Base-by-base conservation (phyloP, 37 sponge, comb jelly and placozoan genomes). In the Mnemiopsis leidyi region DNA sequence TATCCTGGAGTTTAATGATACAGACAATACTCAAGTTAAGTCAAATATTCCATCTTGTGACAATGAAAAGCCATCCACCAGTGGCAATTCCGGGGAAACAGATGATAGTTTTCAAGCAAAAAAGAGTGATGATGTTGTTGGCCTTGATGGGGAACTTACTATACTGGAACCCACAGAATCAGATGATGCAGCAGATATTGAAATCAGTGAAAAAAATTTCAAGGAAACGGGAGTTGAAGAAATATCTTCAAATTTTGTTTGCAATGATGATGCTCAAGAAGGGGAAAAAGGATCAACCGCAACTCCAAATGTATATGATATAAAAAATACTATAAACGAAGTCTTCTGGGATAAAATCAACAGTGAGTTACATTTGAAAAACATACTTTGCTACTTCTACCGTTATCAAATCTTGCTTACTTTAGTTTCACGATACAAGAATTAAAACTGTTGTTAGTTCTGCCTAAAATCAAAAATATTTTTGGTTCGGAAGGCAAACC, bases 281-380 rank as follows among this genome's bases (percentile, higher is more conserved):
- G 61, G 13, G 13, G 13, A 18, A 48, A 48, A 48, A 13, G 61
- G 61, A 13, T n/a, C n/a, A n/a, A 48, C 5, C 61, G 5, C 61
- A 13, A 13, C 61, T 48, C 34, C 36, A 34, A 9, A 33, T 3
- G 33, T 77, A 3, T 9, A 77, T 31, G 35, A 77, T 32, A 5
- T 77, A 36, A 77, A 77, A 36, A 77, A 34, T 32, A 77, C 79
- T 3, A 77, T 77, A 2, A 77, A 77, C 36, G 79, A 77, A 77
- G 79, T 77, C 18, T 77, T 77, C 79, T 77, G 79, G 79, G 20
- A 32, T 36, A 77, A 77, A 34, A 77, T 77, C 18, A 77, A 77
- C 36, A 77, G 79, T 77, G 33, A 77, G 79, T 32, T 34, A 21
- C 33, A 16, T 77, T 32, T 34, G 30, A 48, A 48, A 48, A 48